Base-by-base conservation (phyloP, 1,140 invertebrate genomes). In the Oreohelix idahoensis region DNA sequence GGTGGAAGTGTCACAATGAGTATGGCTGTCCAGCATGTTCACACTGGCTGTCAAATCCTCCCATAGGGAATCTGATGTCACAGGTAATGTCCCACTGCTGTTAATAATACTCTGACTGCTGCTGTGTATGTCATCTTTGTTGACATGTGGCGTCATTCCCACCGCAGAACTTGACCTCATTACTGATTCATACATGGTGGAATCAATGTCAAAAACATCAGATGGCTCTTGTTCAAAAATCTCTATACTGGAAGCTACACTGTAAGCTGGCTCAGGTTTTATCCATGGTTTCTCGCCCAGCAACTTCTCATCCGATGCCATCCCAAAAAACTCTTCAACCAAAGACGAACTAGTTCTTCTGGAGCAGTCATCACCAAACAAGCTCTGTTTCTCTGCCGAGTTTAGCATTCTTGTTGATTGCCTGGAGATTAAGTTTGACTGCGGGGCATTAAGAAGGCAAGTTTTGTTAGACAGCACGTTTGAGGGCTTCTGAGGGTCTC, bases 321-420 rank as follows among this genome's bases (percentile, higher is more conserved):
- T 32, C 42, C 51, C 85, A 92, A 96, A 96, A 90, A 95, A 96
- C 80, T 96, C 95, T 89, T 95, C 95, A 86, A 95, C 94, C 79
- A 94, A 92, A 4, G 94, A 94, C 2, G 94, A 94, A n/a, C 94
- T 94, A 82, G n/a, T 51, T 94, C 93, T 32, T 95, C 93, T 26
- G 94, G 93, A 2, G 93, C 92, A 66, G 94, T 88, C 75, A 86
- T 53, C 74, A 71, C 53, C 58, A 58, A 84, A 85, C 11, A 83
- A 78, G 1, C 58, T 39, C 49, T 79, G 83, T 73, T 84, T 87
- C 63, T 84, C 86, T 20, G 58, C n/a, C 69, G 66, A 42, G 66
- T 35, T 80, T 58, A 79, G 77, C 81, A 87, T 88, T 51, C 53
- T 81, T 63, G 53, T 23, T 15, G 53, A 42, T 15, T 36, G 29